Evolutionary conservation across 2,888 invertebrate genomes (phyloP).

Genomic region (Petrolisthes manimaculis): DNA sequence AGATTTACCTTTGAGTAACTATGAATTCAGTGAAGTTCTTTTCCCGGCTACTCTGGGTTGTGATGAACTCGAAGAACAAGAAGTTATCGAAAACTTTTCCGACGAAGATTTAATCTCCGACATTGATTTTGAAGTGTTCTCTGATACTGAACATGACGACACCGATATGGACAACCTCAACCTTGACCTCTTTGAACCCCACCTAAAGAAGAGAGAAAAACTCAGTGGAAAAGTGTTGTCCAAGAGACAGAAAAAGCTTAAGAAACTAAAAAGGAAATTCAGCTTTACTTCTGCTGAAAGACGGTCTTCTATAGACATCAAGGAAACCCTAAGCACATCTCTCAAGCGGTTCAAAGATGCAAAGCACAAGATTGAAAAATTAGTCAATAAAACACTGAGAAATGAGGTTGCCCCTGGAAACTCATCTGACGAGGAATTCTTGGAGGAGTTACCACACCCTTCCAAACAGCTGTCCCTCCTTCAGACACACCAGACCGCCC

Average conservation of each 20-base stretch:
- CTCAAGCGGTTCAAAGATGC: slow-evolving; percentile 59
- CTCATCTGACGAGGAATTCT: slow-evolving; percentile 38
- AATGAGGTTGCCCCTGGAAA: slow-evolving; percentile 26
- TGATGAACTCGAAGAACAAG: slow-evolving; percentile 56
- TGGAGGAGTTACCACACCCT: neutral
- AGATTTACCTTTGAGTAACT: slow-evolving; percentile 40
- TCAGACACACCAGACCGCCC: neutral
- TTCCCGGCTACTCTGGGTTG: slow-evolving; percentile 38
- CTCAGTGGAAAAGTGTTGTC: slow-evolving; percentile 39
- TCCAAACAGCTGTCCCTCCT: neutral
- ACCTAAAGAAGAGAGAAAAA: slow-evolving; percentile 26
- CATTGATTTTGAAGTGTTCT: slow-evolving; percentile 59
- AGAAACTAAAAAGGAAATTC: slow-evolving; percentile 58
- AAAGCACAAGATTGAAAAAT: slow-evolving; percentile 58
- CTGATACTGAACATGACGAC: slow-evolving; percentile 58
- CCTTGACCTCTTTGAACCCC: slow-evolving; percentile 59
- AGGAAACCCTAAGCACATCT: slow-evolving; percentile 55
- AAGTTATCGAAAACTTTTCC: slow-evolving; percentile 54
- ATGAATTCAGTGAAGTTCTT: slow-evolving; percentile 55
- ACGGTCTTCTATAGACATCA: slow-evolving; percentile 55
- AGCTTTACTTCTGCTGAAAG: slow-evolving; percentile 60
- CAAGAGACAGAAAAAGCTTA: slow-evolving; percentile 46
- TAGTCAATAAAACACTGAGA: slow-evolving; percentile 56
- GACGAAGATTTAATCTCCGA: slow-evolving; percentile 62
- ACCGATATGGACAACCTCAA: slow-evolving; percentile 61